These are phyloP conservation scores for Gryon sp. DNA, from an alignment of 1,140 invertebrate genomes.

Conservation along the genomic window DNA sequence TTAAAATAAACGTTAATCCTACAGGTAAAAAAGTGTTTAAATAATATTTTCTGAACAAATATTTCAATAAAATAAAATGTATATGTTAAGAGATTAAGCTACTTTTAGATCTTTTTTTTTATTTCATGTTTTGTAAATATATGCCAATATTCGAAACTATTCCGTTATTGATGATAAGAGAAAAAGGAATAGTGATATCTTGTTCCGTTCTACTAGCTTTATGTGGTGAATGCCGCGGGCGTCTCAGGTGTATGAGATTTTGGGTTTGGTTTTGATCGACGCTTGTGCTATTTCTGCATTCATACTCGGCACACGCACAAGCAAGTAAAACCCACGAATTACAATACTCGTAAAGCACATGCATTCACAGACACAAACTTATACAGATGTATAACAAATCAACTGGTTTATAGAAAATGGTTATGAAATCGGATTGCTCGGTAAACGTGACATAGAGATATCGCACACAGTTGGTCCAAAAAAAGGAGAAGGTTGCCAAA, in stretches of 20 bases:
- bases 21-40: too few relatives aligned
- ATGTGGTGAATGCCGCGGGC: conserved; percentile 20
- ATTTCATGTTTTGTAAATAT: conserved; percentile 12
- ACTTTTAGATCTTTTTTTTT: too few relatives aligned
- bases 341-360: background rate
- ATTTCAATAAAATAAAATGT: too few relatives aligned
- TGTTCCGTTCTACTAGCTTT: conserved; percentile 37
- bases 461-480: conserved; percentile 48
- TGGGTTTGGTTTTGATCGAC: conserved; percentile 47
- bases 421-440: conserved; percentile 67
- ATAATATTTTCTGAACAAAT: too few relatives aligned
- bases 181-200: conserved; percentile 35
- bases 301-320: background rate
- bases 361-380: background rate
- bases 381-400: conserved; percentile 40
- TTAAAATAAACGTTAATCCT: too few relatives aligned
- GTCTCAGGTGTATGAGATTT: conserved; percentile 64
- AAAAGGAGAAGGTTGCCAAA: conserved; percentile 50
- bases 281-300: conserved; percentile 45
- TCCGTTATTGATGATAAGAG: conserved; percentile 24
- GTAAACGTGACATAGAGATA: conserved; percentile 56
- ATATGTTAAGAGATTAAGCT: conserved; percentile 25
- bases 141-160: conserved; percentile 37
- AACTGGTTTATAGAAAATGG: conserved; percentile 73
- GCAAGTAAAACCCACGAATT: background rate